phyloP scores from a whole-genome alignment of 2,888 invertebrate genomes.

The Thereva unica region DNA sequence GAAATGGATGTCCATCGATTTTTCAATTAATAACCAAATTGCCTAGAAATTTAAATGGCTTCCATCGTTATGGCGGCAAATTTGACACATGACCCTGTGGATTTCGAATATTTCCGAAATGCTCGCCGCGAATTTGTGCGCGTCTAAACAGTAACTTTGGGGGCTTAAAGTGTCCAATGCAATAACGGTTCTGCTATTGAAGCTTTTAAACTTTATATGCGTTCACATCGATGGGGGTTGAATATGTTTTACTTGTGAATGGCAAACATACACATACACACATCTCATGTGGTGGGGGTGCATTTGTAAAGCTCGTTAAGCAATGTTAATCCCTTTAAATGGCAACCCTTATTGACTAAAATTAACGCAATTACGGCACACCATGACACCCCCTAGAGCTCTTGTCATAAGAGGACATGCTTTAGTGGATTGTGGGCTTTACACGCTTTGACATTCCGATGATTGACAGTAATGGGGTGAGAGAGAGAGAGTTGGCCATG shows the following conservation, averaged over 20 bases:
- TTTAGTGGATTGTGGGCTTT: slow-evolving; percentile 2
- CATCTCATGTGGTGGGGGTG: slow-evolving; percentile 1
- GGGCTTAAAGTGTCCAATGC: no score
- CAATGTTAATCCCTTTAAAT: slow-evolving; percentile 34
- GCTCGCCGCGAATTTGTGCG: no score
- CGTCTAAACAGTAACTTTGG: no score
- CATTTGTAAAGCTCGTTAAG: slow-evolving; percentile 30
- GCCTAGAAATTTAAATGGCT: slow-evolving; percentile 39
- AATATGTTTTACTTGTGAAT: no score
- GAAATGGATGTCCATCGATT: slow-evolving; percentile 35
- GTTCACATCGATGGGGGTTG: no score
- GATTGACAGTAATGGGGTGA: slow-evolving; percentile 24
- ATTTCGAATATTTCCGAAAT: neutral
- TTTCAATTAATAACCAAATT: slow-evolving; percentile 41
- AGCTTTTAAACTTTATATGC: no score
- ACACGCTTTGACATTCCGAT: slow-evolving; percentile 4
- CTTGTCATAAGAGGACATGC: slow-evolving; percentile 14
- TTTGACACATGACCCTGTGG: slow-evolving; percentile 32
- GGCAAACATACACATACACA: neutral
- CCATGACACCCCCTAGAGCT: slow-evolving; percentile 22
- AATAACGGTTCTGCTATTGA: no score
- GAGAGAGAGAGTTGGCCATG: neutral
- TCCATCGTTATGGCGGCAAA: slow-evolving; percentile 26
- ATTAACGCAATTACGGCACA: slow-evolving; percentile 32
- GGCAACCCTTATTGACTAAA: slow-evolving; percentile 32